phyloP scores from a whole-genome alignment of 2,888 invertebrate species.

The Habroteleia sp. region DNA sequence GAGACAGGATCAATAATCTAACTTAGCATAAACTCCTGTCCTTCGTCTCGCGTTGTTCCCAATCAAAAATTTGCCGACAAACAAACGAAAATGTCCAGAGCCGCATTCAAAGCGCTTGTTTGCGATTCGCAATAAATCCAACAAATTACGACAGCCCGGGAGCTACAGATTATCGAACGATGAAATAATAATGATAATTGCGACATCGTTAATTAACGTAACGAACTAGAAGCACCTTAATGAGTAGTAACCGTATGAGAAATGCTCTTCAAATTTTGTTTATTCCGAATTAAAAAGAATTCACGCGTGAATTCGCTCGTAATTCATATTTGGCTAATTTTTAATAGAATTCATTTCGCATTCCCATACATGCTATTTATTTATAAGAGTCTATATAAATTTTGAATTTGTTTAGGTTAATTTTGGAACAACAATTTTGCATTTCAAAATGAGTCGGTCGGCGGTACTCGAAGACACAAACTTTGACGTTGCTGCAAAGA shows the following conservation, averaged over 20 bases:
- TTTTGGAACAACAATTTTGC: not conserved
- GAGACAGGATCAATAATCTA: slow-evolving; percentile 43
- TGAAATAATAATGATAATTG: slow-evolving; percentile 62
- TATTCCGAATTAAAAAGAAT: slow-evolving; percentile 5
- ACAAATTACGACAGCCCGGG: slow-evolving; percentile 52
- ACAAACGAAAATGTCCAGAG: slow-evolving; percentile 33
- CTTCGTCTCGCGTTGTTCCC: slow-evolving; percentile 2
- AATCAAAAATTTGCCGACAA: slow-evolving; percentile 15
- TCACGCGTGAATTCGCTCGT: slow-evolving; percentile 2
- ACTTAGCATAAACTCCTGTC: slow-evolving; percentile 19
- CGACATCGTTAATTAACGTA: slow-evolving; percentile 61
- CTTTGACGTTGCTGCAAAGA: slow-evolving; percentile 7
- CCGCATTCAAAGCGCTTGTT: slow-evolving; percentile 21
- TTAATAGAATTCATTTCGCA: not conserved
- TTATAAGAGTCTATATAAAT: slow-evolving; percentile 1
- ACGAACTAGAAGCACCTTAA: slow-evolving; percentile 66
- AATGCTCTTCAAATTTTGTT: slow-evolving; percentile 17
- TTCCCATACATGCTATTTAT: no score
- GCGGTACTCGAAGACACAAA: not conserved
- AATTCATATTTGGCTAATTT: slow-evolving; percentile 35
- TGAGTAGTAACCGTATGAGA: slow-evolving; percentile 53
- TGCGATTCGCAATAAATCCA: slow-evolving; percentile 39
- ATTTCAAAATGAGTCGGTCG: slow-evolving; percentile 6
- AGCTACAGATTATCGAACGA: slow-evolving; percentile 52
- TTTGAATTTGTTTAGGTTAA: not conserved